A percentile compares a stretch with the other conserved stretches of the same genome.
phyloP scores from a whole-genome alignment of 2,113 vertebrate species.

The Perca flavescens region DNA sequence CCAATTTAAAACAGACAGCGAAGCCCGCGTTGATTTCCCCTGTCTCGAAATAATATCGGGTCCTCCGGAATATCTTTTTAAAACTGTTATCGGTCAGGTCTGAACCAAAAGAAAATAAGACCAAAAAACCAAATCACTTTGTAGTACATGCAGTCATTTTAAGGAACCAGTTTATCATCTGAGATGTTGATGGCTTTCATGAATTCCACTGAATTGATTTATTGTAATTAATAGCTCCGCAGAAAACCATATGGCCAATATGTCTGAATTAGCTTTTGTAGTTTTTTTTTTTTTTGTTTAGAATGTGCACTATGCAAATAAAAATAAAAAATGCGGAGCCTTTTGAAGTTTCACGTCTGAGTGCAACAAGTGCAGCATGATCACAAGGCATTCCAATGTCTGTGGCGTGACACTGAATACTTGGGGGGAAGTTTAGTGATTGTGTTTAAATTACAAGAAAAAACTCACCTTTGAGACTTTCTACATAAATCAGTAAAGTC shows the following conservation, averaged over 20 bases:
- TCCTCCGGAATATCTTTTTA: conserved; percentile 50
- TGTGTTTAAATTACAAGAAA: conserved; percentile 85
- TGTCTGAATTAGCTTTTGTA: conserved; percentile 76
- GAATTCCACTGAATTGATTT: conserved; percentile 62
- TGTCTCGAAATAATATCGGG: conserved; percentile 62
- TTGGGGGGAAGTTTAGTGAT: conserved; percentile 77
- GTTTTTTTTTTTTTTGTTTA: conserved; percentile 70
- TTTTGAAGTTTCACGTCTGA: conserved; percentile 80
- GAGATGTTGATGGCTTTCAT: conserved; percentile 58
- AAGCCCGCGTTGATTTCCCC: conserved; percentile 45
- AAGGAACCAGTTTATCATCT: conserved; percentile 41
- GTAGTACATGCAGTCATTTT: conserved; percentile 15
- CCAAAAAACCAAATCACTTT: background rate
- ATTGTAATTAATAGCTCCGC: conserved; percentile 70
- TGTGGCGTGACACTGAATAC: conserved; percentile 85
- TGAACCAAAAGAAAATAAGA: conserved; percentile 12
- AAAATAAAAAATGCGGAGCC: conserved; percentile 60
- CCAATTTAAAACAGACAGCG: conserved; percentile 75
- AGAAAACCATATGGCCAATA: conserved; percentile 70
- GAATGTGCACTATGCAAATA: conserved; percentile 78
- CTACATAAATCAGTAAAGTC: conserved; percentile 85
- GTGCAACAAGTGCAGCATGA: conserved; percentile 83
- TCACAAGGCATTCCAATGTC: conserved; percentile 81
- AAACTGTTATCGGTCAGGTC: conserved; percentile 21
- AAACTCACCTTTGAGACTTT: conserved; percentile 85